Conservation (phyloP, 2,797 vertebrate species). For the Pseudomugil gertrudae region DNA sequence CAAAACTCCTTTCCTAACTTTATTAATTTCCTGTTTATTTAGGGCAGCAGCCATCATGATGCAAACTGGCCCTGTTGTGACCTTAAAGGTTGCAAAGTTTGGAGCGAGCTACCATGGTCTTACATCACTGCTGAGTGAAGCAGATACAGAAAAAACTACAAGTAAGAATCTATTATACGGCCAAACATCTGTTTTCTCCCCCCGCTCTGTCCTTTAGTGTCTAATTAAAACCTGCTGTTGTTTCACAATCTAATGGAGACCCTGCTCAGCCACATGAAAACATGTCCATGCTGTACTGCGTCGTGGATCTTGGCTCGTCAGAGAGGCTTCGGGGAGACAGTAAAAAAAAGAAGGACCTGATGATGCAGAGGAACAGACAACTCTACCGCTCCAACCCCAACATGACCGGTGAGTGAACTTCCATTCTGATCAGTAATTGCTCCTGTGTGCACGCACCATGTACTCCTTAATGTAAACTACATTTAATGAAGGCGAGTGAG, state of each 20-base stretch:
- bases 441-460: not conserved
- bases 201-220: constrained; percentile 41
- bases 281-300: constrained; percentile 79
- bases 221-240: constrained; percentile 49
- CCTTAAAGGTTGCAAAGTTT: constrained; percentile 90
- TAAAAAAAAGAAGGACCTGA: constrained; percentile 82
- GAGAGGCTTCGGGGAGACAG: constrained; percentile 80
- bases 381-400: constrained; percentile 93
- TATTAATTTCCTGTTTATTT: constrained; percentile 31
- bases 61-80: constrained; percentile 90
- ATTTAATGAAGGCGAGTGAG: constrained; percentile 3
- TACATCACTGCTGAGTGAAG: constrained; percentile 86
- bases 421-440: not conserved
- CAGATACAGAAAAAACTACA: constrained; percentile 80
- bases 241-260: constrained; percentile 69
- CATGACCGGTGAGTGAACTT: constrained; percentile 83
- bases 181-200: not conserved
- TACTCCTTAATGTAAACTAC: constrained; percentile 10
- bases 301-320: constrained; percentile 77
- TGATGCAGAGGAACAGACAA: constrained; percentile 85
- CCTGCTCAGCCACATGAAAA: constrained; percentile 79
- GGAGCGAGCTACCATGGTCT: constrained; percentile 91
- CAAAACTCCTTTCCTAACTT: not conserved
- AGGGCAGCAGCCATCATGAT: constrained; percentile 94
- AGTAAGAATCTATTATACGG: constrained; percentile 66